A percentile compares a stretch with the other conserved stretches of the same genome.
Evolutionary conservation across 1,140 invertebrate species (phyloP).

Genomic region (Drosophila chauvacae): DNA sequence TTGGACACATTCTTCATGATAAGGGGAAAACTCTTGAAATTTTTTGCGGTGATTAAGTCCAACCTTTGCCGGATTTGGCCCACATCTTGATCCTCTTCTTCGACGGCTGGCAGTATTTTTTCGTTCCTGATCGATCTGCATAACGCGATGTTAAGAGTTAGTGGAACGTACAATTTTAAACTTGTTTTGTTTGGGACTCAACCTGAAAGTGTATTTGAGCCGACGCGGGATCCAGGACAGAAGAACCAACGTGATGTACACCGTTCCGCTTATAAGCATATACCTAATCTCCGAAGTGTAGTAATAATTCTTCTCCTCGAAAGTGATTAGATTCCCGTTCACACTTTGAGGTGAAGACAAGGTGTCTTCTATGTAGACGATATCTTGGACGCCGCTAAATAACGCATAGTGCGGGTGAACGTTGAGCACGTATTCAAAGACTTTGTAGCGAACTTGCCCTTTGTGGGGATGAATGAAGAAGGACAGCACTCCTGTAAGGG

Average conservation of each 20-base stretch:
- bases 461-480: conserved; percentile 1
- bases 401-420: conserved; percentile 37
- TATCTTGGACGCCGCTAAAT: conserved; percentile 16
- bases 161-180: background rate
- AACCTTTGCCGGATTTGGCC: background rate
- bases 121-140: conserved; percentile 2
- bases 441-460: accelerated
- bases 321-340: accelerated
- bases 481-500: conserved; percentile 21
- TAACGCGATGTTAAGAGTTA: background rate
- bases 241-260: conserved; percentile 27
- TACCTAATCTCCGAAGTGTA: background rate
- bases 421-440: conserved; percentile 7
- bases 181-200: background rate
- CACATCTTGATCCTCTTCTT: conserved; percentile 21
- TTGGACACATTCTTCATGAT: conserved; percentile 28
- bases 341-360: background rate
- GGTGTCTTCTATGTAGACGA: background rate
- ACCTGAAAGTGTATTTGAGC: conserved; percentile 23
- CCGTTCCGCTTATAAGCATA: conserved; percentile 1
- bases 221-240: background rate
- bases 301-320: accelerated
- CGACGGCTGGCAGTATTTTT: background rate
- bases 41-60: background rate
- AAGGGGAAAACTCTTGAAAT: background rate